Evolutionary conservation across 2,888 invertebrate species (phyloP).

Genomic region (Phasia obesa): DNA sequence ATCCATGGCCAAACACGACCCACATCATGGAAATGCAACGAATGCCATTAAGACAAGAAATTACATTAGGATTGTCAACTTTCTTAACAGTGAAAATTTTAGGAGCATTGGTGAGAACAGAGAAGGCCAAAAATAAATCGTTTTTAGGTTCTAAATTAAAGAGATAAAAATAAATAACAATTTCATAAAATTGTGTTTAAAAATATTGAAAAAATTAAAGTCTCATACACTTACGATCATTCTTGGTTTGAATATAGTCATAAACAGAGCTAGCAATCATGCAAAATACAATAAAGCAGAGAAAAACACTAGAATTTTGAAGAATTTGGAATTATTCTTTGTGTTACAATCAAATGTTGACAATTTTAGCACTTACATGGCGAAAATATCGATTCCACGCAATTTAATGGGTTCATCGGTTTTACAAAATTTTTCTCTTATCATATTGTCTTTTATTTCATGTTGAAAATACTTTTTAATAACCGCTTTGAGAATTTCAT

Average conservation of each 20-base stretch:
- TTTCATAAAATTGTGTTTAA: no score
- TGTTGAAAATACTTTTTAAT: slow-evolving; percentile 71
- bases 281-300: slow-evolving; percentile 76
- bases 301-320: slow-evolving; percentile 75
- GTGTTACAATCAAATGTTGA: background rate
- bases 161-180: slow-evolving; percentile 14
- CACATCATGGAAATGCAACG: slow-evolving; percentile 83
- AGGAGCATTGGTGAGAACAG: slow-evolving; percentile 82
- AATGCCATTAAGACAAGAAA: slow-evolving; percentile 83
- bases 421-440: slow-evolving; percentile 76
- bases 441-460: slow-evolving; percentile 66
- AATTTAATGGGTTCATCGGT: slow-evolving; percentile 76
- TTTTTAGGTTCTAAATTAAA: slow-evolving; percentile 74
- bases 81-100: slow-evolving; percentile 81
- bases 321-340: slow-evolving; percentile 5
- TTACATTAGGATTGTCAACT: slow-evolving; percentile 79
- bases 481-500: slow-evolving; percentile 75
- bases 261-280: slow-evolving; percentile 79
- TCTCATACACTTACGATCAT: slow-evolving; percentile 75
- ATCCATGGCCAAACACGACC: slow-evolving; percentile 83
- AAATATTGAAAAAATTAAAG: background rate
- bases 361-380: slow-evolving; percentile 77
- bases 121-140: slow-evolving; percentile 79
- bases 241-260: slow-evolving; percentile 78
- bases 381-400: slow-evolving; percentile 78